Conservation (phyloP, 2,113 vertebrate genomes). For the Ascaphus truei region DNA sequence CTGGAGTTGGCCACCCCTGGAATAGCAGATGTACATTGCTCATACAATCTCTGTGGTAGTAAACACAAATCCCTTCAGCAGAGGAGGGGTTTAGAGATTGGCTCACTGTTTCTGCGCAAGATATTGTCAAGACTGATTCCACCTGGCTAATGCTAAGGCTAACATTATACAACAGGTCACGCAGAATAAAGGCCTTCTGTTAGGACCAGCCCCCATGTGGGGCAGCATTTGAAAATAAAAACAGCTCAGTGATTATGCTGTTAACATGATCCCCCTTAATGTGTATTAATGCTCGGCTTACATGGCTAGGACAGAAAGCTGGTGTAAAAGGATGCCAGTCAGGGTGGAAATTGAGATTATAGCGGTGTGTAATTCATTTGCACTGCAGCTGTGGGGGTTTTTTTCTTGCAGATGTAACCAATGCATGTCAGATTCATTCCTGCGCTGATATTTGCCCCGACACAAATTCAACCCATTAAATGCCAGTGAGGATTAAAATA, state of each 20-base stretch:
- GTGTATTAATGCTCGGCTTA: constrained; percentile 26
- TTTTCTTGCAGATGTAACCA: background rate
- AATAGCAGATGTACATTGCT: background rate
- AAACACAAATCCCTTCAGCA: background rate
- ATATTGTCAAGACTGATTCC: constrained; percentile 20
- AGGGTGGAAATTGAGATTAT: constrained; percentile 9
- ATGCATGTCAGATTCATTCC: background rate
- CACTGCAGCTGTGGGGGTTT: constrained; percentile 18
- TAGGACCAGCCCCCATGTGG: background rate
- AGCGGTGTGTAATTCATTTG: background rate
- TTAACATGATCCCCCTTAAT: constrained; percentile 32
- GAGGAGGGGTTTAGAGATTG: background rate
- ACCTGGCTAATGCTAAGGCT: background rate
- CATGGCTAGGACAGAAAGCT: background rate
- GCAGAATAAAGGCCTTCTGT: constrained; percentile 12
- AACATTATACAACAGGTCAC: background rate
- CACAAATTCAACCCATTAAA: background rate
- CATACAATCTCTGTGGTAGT: background rate
- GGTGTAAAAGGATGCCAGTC: constrained; percentile 15
- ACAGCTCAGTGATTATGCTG: constrained; percentile 21
- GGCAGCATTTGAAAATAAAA: constrained; percentile 22
- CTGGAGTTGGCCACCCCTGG: no score
- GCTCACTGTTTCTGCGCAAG: background rate
- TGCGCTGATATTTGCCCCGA: background rate
- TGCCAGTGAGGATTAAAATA: background rate